phyloP scores from a whole-genome alignment of 2,888 invertebrate species.

The Hydrotaea cyrtoneurina region DNA sequence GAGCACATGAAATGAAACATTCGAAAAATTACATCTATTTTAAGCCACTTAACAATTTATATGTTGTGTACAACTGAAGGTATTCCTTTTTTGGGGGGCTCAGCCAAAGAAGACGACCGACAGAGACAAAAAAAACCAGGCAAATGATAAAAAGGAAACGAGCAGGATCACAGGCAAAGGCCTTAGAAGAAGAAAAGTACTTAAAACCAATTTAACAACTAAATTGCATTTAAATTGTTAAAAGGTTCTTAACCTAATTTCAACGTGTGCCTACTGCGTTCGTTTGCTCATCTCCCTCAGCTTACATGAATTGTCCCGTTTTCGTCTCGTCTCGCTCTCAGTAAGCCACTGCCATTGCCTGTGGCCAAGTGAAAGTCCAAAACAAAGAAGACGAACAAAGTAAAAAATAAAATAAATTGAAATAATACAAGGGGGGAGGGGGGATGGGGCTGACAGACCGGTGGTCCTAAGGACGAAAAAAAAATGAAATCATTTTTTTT shows the following conservation, averaged over 20 bases:
- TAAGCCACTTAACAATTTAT: constrained; percentile 49
- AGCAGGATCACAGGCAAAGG: neutral
- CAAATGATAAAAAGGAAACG: neutral
- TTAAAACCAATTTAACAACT: constrained; percentile 64
- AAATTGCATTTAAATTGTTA: constrained; percentile 66
- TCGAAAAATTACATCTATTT: constrained; percentile 52
- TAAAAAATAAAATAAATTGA: constrained; percentile 3
- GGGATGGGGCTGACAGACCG: neutral
- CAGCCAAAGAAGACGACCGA: neutral
- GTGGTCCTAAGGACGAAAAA: neutral
- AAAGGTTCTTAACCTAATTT: constrained; percentile 64
- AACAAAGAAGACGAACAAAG: neutral
- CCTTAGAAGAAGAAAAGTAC: constrained; percentile 53
- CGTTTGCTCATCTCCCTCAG: neutral
- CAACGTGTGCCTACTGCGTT: neutral
- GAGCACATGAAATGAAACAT: constrained; percentile 9
- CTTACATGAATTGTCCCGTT: neutral
- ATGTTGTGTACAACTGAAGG: neutral
- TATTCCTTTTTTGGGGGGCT: neutral
- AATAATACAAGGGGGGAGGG: no score
- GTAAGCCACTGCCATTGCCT: no score
- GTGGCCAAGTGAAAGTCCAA: neutral
- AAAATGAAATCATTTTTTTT: constrained; percentile 27
- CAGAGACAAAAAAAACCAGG: no score
- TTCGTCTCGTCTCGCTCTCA: neutral